Evolutionary conservation across 2,113 vertebrate genomes (phyloP).

Genomic region (Verasper variegatus): DNA sequence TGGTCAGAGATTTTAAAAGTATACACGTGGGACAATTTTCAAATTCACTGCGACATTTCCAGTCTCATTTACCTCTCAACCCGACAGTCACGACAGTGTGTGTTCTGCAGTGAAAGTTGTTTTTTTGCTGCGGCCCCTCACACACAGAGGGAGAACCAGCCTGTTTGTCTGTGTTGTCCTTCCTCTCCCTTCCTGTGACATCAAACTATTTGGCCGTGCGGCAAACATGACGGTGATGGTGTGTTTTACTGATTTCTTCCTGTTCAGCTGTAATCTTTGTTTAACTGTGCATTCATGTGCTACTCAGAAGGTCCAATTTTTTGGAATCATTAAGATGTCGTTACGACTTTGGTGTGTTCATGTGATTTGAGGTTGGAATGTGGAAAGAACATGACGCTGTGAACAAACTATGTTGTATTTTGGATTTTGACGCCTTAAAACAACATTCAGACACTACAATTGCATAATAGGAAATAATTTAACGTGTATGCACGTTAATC

Average conservation of each 20-base stretch:
- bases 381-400: too few species aligned
- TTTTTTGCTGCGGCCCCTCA: constrained; percentile 28
- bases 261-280: background rate
- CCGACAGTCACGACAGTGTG: constrained; percentile 4
- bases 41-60: too few species aligned
- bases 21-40: background rate
- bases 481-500: too few species aligned
- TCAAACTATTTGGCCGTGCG: constrained; percentile 3
- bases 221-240: background rate
- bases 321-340: too few species aligned
- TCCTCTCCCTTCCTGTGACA: constrained; percentile 41
- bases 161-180: constrained; percentile 42
- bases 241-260: background rate
- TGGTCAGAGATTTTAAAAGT: background rate
- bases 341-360: too few species aligned
- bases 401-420: too few species aligned
- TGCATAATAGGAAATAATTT: too few species aligned
- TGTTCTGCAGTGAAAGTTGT: constrained; percentile 15
- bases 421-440: too few species aligned
- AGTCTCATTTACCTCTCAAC: background rate
- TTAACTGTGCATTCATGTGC: background rate
- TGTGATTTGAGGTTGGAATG: too few species aligned
- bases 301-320: background rate
- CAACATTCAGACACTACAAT: too few species aligned
- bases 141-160: constrained; percentile 42